Conservation (phyloP, 2,888 invertebrate genomes). For the Agapostemon virescens region DNA sequence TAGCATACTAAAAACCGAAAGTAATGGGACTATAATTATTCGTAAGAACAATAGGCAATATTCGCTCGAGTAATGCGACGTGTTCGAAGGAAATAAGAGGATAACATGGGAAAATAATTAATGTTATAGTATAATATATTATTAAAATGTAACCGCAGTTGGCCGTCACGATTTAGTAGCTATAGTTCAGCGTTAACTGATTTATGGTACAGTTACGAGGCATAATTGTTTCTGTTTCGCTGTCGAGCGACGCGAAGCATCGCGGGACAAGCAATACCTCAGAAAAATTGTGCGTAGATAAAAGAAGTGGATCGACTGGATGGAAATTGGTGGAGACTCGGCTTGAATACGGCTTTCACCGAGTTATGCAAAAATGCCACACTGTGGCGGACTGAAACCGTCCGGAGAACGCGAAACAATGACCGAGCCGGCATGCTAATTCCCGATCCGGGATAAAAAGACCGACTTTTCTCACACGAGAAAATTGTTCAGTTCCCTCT, state of each 20-base stretch:
- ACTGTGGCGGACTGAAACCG: slow-evolving; percentile 11
- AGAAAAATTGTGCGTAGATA: slow-evolving; percentile 33
- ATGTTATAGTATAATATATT: background rate
- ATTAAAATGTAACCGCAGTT: background rate
- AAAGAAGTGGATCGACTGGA: slow-evolving; percentile 57
- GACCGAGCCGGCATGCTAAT: slow-evolving; percentile 49
- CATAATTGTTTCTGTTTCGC: slow-evolving; percentile 1
- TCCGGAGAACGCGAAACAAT: slow-evolving; percentile 59
- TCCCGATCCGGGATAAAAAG: slow-evolving; percentile 25
- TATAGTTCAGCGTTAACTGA: background rate
- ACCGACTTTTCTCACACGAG: slow-evolving; percentile 28
- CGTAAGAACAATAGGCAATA: background rate
- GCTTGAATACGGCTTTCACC: slow-evolving; percentile 67
- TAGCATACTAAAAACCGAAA: background rate
- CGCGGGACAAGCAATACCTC: background rate
- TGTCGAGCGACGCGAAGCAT: background rate
- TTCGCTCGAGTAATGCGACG: background rate
- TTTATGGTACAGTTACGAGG: background rate
- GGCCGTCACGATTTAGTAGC: slow-evolving; percentile 15
- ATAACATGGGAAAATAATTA: background rate
- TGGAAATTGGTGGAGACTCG: slow-evolving; percentile 62
- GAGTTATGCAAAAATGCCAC: slow-evolving; percentile 64
- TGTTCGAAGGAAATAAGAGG: background rate
- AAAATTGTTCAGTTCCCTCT: background rate
- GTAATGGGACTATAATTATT: background rate